Evolutionary conservation across 2,113 vertebrate genomes (phyloP).

Genomic region (Saimiri boliviensis): DNA sequence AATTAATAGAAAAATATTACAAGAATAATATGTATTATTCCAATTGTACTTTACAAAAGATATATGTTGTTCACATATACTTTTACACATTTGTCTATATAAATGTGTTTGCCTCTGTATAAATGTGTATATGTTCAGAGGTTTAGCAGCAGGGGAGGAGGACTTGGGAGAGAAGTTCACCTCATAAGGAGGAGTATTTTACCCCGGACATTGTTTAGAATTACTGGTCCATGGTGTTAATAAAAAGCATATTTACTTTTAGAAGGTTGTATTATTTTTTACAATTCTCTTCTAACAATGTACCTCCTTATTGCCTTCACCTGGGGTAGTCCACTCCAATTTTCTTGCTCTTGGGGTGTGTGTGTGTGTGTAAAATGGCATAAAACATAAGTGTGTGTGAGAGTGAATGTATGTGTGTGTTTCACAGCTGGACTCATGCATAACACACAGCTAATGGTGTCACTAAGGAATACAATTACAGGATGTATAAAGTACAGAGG

Average conservation of each 20-base stretch:
- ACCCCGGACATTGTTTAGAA: not conserved
- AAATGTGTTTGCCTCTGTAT: not conserved
- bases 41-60: not conserved
- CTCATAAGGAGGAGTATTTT: not conserved
- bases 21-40: slow-evolving; percentile 17
- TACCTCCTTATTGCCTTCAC: not conserved
- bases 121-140: not conserved
- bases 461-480: not conserved
- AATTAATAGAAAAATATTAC: slow-evolving; percentile 14
- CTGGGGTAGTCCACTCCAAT: not conserved
- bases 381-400: not conserved
- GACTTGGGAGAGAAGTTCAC: not conserved
- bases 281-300: not conserved
- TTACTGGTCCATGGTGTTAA: not conserved
- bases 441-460: not conserved
- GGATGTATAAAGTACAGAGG: not conserved
- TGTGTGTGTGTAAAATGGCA: not conserved
- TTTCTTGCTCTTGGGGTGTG: not conserved
- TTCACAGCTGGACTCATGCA: not conserved
- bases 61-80: not conserved
- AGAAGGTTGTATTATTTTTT: not conserved
- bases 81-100: not conserved
- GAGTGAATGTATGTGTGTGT: too few relatives aligned
- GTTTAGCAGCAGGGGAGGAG: not conserved
- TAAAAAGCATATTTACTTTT: not conserved